Percentiles rank a stretch among this genome's conserved stretches.
phyloP scores from a whole-genome alignment of 2,797 vertebrate species.

The Squalus acanthias region DNA sequence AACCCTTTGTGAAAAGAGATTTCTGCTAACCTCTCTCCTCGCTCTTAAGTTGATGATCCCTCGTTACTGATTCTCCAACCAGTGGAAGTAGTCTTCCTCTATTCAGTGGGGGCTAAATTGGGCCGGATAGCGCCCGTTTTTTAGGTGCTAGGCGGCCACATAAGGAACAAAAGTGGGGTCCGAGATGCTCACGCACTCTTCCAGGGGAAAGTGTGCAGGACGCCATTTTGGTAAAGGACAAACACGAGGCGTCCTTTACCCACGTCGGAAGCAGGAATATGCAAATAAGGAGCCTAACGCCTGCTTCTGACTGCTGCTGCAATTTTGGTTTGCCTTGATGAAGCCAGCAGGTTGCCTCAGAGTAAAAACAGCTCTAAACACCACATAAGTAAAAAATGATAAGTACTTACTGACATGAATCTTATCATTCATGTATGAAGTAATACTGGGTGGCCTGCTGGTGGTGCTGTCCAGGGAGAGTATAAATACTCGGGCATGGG shows the following conservation, averaged over 20 bases:
- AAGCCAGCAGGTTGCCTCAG: not conserved
- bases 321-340: not conserved
- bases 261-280: not conserved
- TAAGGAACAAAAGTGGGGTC: not conserved
- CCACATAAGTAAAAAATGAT: too few relatives aligned
- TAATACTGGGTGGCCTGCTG: too few relatives aligned
- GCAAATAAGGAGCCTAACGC: not conserved
- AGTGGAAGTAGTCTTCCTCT: not conserved
- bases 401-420: too few relatives aligned
- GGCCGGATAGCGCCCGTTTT: too few relatives aligned
- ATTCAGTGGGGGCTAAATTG: not conserved
- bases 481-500: too few relatives aligned
- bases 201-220: not conserved
- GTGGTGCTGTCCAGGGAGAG: too few relatives aligned
- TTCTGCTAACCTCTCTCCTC: too few relatives aligned
- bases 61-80: too few relatives aligned
- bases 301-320: not conserved
- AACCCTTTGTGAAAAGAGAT: not conserved
- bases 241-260: not conserved
- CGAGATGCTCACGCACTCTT: not conserved
- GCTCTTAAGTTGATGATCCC: too few relatives aligned
- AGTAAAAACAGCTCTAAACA: too few relatives aligned
- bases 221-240: not conserved
- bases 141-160: too few relatives aligned
- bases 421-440: too few relatives aligned